Evolutionary conservation across 1,140 invertebrate species (phyloP).

Genomic region (Ceratina japonica): DNA sequence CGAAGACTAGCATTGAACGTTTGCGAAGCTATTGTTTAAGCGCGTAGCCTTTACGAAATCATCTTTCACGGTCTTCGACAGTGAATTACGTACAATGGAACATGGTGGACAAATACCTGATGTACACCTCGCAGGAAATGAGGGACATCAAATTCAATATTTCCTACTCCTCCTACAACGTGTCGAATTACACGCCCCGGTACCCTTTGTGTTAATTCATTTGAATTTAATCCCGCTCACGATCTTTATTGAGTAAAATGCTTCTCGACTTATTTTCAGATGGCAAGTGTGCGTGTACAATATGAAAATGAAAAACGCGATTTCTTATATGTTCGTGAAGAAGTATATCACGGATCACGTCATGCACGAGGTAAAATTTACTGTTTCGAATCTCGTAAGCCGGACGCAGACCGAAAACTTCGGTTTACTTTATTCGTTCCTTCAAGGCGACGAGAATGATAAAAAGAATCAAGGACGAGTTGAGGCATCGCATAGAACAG

Average conservation of each 20-base stretch:
- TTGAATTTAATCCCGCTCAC: too few relatives aligned
- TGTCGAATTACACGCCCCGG: constrained; percentile 31
- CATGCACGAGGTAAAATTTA: constrained; percentile 25
- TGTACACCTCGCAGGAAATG: constrained; percentile 44
- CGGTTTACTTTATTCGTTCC: background rate
- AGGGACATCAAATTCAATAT: constrained; percentile 36
- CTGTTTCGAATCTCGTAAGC: background rate
- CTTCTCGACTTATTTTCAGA: constrained; percentile 23
- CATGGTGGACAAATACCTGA: constrained; percentile 43
- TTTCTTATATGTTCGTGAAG: constrained; percentile 52
- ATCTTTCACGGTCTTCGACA: constrained; percentile 12
- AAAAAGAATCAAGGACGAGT: constrained; percentile 14
- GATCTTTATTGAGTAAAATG: background rate
- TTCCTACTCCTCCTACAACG: constrained; percentile 6
- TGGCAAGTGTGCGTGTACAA: constrained; percentile 42
- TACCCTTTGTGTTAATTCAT: background rate
- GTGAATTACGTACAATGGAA: constrained; percentile 62
- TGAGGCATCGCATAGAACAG: constrained; percentile 34
- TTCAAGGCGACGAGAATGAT: constrained; percentile 47
- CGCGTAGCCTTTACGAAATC: background rate
- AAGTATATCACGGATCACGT: constrained; percentile 24
- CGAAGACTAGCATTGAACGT: too few relatives aligned
- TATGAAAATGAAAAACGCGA: constrained; percentile 40
- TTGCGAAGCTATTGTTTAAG: background rate
- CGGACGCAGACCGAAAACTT: background rate